These are phyloP conservation scores for Anagrus nilaparvatae DNA, from an alignment of 1,140 invertebrate genomes.

Conservation along the genomic window DNA sequence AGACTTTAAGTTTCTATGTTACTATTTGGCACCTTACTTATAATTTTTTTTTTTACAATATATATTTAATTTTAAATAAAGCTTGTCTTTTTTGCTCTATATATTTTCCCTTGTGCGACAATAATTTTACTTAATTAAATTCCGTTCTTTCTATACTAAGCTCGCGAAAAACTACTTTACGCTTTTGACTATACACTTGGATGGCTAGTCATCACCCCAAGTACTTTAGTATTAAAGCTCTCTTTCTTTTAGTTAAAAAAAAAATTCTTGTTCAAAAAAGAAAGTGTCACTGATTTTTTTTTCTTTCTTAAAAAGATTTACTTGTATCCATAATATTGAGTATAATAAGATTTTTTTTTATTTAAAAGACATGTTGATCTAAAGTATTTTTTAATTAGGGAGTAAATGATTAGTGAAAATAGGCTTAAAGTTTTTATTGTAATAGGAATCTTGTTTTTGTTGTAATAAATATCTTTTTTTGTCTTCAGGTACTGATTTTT, in stretches of 20 bases:
- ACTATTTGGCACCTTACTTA: constrained; percentile 13
- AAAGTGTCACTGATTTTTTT: constrained; percentile 15
- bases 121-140: constrained; percentile 48
- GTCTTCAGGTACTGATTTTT: no score
- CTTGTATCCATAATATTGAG: no score
- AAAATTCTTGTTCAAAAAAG: constrained; percentile 6
- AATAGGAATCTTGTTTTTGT: no score
- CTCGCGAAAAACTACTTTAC: not conserved
- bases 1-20: constrained; percentile 9
- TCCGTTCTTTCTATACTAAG: constrained; percentile 39
- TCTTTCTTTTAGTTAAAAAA: constrained; percentile 1
- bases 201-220: constrained; percentile 13
- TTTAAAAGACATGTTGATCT: no score
- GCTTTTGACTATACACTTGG: not conserved
- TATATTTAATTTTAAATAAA: no score
- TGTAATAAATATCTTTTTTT: no score
- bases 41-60: constrained; percentile 12
- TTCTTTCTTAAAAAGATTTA: no score
- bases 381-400: no score
- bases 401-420: no score
- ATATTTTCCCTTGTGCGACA: constrained; percentile 36
- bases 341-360: not conserved
- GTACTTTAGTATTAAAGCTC: not conserved
- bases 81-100: constrained; percentile 9
- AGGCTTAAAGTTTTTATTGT: no score